These are phyloP conservation scores for Galeopsomyia nigrocyanea DNA, from an alignment of 2,888 invertebrate species.

Conservation along the genomic window DNA sequence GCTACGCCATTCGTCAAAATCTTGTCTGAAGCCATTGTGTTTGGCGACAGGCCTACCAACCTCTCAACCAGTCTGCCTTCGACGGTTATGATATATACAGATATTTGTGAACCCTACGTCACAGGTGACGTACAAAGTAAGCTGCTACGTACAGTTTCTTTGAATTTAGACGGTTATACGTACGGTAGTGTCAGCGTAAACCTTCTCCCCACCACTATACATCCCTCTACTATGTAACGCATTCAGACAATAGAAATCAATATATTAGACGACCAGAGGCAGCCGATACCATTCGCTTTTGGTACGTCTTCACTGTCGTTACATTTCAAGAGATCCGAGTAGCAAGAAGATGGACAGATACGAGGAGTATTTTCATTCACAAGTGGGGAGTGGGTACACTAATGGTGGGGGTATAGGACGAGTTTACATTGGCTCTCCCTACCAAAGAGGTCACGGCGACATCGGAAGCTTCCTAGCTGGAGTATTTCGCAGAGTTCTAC, in stretches of 20 bases:
- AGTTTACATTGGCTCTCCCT: constrained; percentile 6
- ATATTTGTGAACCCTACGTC: not conserved
- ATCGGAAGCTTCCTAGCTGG: constrained; percentile 3
- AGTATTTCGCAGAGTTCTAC: not conserved
- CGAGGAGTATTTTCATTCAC: too few relatives aligned
- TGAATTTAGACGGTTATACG: not conserved
- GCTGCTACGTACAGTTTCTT: too few relatives aligned
- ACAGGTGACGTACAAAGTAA: too few relatives aligned
- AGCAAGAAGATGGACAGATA: not conserved
- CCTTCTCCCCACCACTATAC: not conserved
- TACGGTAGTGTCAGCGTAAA: not conserved
- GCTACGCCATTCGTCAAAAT: too few relatives aligned
- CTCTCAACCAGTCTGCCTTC: not conserved
- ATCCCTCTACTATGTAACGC: too few relatives aligned
- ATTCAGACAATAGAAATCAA: too few relatives aligned
- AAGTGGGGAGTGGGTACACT: not conserved
- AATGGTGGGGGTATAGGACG: not conserved
- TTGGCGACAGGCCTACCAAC: not conserved
- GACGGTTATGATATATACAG: not conserved
- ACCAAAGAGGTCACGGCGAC: not conserved
- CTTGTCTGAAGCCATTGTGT: too few relatives aligned
- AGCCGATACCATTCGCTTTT: too few relatives aligned
- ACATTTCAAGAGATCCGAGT: not conserved
- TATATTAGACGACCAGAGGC: too few relatives aligned
- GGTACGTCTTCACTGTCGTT: not conserved